These are phyloP conservation scores for Budorcas taxicolor DNA, from an alignment of 2,113 vertebrate species.

Conservation along the genomic window DNA sequence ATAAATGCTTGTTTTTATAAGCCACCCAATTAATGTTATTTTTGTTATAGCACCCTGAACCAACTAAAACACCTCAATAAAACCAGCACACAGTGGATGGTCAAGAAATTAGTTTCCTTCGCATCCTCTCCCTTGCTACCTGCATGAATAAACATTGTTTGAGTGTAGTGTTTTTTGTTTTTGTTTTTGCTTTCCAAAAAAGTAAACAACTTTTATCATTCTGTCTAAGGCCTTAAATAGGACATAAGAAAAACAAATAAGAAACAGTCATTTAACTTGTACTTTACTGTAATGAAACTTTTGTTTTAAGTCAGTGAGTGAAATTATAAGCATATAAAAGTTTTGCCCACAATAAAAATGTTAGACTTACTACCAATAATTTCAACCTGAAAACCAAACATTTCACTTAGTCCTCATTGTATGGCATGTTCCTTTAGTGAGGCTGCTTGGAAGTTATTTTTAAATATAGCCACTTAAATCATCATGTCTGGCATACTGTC, in stretches of 20 bases:
- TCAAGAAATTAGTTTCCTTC: not conserved
- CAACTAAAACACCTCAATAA: not conserved
- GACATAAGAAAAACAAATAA: conserved; percentile 17
- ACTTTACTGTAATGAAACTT: not conserved
- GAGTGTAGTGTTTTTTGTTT: not conserved
- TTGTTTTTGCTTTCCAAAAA: not conserved
- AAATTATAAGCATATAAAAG: conserved; percentile 32
- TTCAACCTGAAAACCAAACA: conserved; percentile 46
- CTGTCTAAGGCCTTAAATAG: not conserved
- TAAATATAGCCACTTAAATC: conserved; percentile 61
- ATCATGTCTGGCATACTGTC: conserved; percentile 62
- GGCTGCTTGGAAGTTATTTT: conserved; percentile 63
- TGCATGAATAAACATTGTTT: not conserved
- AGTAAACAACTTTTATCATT: not conserved
- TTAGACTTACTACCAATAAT: conserved; percentile 37
- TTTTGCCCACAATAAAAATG: conserved; percentile 33
- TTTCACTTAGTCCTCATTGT: conserved; percentile 30
- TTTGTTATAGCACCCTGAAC: not conserved
- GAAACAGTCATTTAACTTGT: not conserved
- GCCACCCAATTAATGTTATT: not conserved
- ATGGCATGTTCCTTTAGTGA: conserved; percentile 51
- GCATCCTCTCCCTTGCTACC: not conserved
- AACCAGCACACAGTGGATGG: not conserved
- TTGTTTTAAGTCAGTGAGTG: not conserved
- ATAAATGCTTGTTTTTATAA: not conserved